Percentiles rank a stretch among this genome's conserved stretches.
phyloP scores from a whole-genome alignment of 2,797 vertebrate genomes.

The Orientallactaga sibirica region DNA sequence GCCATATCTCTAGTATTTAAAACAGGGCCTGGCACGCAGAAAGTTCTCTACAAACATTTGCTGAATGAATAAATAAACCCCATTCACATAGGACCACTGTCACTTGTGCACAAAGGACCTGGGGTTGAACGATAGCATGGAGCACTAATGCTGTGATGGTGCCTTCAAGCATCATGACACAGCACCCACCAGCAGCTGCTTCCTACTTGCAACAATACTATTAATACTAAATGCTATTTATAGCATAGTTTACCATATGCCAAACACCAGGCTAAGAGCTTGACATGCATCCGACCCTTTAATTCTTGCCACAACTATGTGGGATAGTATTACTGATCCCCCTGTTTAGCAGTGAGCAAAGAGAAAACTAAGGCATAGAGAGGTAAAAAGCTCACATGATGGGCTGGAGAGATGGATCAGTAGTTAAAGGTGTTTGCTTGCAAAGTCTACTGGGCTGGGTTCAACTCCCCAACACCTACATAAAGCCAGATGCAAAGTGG shows the following conservation, averaged over 20 bases:
- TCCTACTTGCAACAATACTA: background rate
- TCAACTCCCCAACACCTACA: too few species aligned
- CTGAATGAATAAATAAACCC: background rate
- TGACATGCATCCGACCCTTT: too few species aligned
- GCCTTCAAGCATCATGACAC: background rate
- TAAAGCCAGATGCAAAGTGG: too few species aligned
- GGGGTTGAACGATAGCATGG: accelerated
- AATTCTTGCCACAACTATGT: background rate
- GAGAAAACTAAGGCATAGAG: background rate
- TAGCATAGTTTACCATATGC: background rate
- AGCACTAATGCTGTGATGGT: background rate
- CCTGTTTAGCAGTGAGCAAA: background rate
- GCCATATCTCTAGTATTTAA: background rate
- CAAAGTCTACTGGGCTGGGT: too few species aligned
- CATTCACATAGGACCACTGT: background rate
- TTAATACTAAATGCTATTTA: background rate
- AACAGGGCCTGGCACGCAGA: background rate
- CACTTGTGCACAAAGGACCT: background rate
- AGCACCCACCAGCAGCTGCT: background rate
- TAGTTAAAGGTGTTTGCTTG: too few species aligned
- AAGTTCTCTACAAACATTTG: background rate
- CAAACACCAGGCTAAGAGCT: background rate
- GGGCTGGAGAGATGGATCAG: too few species aligned
- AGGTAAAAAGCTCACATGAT: background rate
- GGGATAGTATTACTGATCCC: background rate